Percentiles rank a stretch among this genome's conserved stretches.
phyloP scores from a whole-genome alignment of 2,797 vertebrate genomes.

The Menidia menidia region DNA sequence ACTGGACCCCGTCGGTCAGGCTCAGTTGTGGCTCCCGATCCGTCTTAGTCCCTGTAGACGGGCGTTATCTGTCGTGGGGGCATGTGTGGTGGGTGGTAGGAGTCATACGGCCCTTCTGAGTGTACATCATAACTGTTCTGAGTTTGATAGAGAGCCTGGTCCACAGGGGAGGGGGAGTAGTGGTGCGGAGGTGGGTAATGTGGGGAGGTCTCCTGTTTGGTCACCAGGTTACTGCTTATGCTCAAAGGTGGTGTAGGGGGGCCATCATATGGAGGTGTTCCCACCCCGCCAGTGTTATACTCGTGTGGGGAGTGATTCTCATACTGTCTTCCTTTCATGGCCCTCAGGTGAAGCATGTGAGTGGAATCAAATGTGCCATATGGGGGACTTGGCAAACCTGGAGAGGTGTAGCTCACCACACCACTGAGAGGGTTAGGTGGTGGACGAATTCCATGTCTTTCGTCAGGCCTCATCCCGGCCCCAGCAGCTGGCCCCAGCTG shows the following conservation, averaged over 20 bases:
- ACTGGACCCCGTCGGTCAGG: background rate
- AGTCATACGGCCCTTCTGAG: constrained; percentile 88
- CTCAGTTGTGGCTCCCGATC: constrained; percentile 6
- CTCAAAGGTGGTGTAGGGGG: constrained; percentile 94
- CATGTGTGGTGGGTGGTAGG: constrained; percentile 84
- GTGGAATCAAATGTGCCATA: constrained; percentile 91
- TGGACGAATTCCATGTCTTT: constrained; percentile 80
- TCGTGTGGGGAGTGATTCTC: constrained; percentile 86
- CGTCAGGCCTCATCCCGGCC: constrained; percentile 85
- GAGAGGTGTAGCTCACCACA: constrained; percentile 87
- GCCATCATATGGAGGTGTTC: constrained; percentile 91
- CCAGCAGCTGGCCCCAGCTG: constrained; percentile 85
- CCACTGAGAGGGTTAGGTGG: constrained; percentile 52
- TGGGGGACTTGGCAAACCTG: constrained; percentile 93
- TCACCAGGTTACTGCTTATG: constrained; percentile 90
- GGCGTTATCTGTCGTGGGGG: constrained; percentile 84
- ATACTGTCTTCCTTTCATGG: constrained; percentile 87
- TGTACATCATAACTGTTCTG: constrained; percentile 85
- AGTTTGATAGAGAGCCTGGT: constrained; percentile 87
- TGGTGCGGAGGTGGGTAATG: constrained; percentile 84
- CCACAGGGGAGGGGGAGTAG: constrained; percentile 76
- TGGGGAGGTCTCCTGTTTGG: constrained; percentile 92
- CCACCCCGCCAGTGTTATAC: constrained; percentile 73
- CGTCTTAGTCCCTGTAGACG: constrained; percentile 88
- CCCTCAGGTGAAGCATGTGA: constrained; percentile 91